Conservation (phyloP, 2,113 vertebrate species). For the Neotoma lepida region DNA sequence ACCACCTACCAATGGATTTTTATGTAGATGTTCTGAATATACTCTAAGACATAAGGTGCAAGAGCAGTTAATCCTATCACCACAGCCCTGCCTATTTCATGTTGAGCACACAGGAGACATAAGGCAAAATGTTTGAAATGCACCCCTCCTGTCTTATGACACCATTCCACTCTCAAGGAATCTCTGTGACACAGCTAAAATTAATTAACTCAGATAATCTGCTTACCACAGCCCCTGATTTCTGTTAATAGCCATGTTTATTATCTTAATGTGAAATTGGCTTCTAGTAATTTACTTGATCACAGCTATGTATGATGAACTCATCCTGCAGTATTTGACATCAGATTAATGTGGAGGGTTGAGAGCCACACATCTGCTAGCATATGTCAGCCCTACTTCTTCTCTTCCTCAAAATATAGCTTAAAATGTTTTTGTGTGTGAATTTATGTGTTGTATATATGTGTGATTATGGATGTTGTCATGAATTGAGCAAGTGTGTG, state of each 20-base stretch:
- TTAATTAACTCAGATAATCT: slow-evolving; percentile 72
- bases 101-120: neutral
- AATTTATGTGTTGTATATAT: too few species aligned
- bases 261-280: slow-evolving; percentile 74
- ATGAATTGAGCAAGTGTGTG: neutral
- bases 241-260: slow-evolving; percentile 61
- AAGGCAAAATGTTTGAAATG: slow-evolving; percentile 44
- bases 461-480: neutral
- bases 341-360: slow-evolving; percentile 68
- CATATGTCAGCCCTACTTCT: neutral
- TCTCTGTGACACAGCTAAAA: slow-evolving; percentile 62
- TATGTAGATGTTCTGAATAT: slow-evolving; percentile 53
- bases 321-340: slow-evolving; percentile 62
- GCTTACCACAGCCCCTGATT: slow-evolving; percentile 68
- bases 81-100: slow-evolving; percentile 15
- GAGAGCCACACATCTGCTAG: slow-evolving; percentile 39
- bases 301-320: slow-evolving; percentile 30
- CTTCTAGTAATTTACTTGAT: slow-evolving; percentile 71
- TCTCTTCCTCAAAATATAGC: neutral
- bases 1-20: slow-evolving; percentile 65
- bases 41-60: slow-evolving; percentile 26
- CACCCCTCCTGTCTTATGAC: slow-evolving; percentile 41
- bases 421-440: neutral
- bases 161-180: slow-evolving; percentile 58
- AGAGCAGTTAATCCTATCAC: slow-evolving; percentile 68